A percentile compares a stretch with the other conserved stretches of the same genome.
These are phyloP conservation scores for Sylvicapra grimmia DNA, from an alignment of 2,113 vertebrate species.

Conservation along the genomic window DNA sequence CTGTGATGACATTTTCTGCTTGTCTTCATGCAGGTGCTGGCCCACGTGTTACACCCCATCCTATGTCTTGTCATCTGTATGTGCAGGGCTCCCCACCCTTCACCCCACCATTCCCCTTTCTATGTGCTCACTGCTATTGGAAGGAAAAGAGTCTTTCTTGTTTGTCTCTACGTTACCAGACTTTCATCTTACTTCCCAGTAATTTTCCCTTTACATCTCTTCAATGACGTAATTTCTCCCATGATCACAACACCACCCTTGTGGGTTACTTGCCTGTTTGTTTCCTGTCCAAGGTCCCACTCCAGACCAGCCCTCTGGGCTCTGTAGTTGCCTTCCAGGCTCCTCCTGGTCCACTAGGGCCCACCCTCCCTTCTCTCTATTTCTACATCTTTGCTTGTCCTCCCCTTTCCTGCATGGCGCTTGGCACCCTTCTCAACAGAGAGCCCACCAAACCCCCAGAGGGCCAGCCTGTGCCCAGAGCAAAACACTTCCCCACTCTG, in stretches of 20 bases:
- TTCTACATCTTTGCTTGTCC: background rate
- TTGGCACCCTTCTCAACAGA: background rate
- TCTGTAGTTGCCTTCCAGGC: background rate
- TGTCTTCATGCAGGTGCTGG: background rate
- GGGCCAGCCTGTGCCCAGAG: background rate
- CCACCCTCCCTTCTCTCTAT: background rate
- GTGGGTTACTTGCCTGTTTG: background rate
- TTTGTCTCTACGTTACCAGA: background rate
- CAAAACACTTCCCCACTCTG: background rate
- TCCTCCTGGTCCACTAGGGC: background rate
- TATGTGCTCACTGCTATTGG: background rate
- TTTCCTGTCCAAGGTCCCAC: background rate
- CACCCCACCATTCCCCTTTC: background rate
- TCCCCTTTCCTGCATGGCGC: background rate
- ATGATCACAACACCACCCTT: background rate
- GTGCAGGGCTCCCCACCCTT: background rate
- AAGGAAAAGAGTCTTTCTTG: background rate
- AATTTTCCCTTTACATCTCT: background rate
- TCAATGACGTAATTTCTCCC: background rate
- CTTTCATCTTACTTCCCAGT: too few relatives aligned
- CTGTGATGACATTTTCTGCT: background rate
- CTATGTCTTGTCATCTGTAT: background rate
- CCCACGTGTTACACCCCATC: rapidly evolving
- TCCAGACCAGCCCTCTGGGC: background rate
- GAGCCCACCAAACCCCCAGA: background rate